Conservation (phyloP, 1,140 invertebrate genomes). For the Pogonomyrmex californicus region DNA sequence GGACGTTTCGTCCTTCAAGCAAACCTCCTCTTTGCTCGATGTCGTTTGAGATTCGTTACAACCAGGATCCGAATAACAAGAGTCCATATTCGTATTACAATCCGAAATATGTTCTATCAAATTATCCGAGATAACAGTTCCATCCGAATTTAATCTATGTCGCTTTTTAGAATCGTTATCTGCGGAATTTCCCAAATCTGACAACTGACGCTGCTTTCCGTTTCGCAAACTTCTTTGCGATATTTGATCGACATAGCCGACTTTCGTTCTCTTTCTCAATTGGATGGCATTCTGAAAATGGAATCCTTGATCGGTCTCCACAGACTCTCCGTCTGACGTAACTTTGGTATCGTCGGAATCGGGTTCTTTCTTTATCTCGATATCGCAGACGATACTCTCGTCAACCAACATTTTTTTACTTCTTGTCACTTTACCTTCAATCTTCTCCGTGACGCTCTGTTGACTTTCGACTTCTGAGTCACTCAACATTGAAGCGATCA, state of each 20-base stretch:
- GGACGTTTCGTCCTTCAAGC: constrained; percentile 80
- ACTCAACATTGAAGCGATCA: constrained; percentile 84
- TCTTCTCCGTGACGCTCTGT: constrained; percentile 67
- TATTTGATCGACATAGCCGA: constrained; percentile 13
- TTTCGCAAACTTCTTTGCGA: constrained; percentile 88
- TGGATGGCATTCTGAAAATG: constrained; percentile 72
- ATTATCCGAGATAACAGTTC: constrained; percentile 87
- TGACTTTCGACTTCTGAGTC: constrained; percentile 76
- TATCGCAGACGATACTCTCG: constrained; percentile 73
- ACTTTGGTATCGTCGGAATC: constrained; percentile 76
- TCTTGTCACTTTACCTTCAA: constrained; percentile 77
- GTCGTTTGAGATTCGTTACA: constrained; percentile 73
- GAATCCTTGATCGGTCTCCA: constrained; percentile 63
- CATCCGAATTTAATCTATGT: constrained; percentile 88
- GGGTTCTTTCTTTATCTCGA: constrained; percentile 82
- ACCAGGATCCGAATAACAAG: constrained; percentile 88
- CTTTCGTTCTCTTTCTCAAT: constrained; percentile 73
- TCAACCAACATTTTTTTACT: constrained; percentile 79
- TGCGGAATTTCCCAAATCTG: constrained; percentile 82
- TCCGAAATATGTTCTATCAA: constrained; percentile 88
- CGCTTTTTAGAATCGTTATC: constrained; percentile 87
- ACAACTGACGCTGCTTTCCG: constrained; percentile 88
- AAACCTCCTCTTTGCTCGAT: constrained; percentile 72
- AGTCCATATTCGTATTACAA: constrained; percentile 85
- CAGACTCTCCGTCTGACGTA: constrained; percentile 72